These are phyloP conservation scores for Rallus crepitans DNA, from an alignment of 2,797 vertebrate genomes.

Conservation along the genomic window DNA sequence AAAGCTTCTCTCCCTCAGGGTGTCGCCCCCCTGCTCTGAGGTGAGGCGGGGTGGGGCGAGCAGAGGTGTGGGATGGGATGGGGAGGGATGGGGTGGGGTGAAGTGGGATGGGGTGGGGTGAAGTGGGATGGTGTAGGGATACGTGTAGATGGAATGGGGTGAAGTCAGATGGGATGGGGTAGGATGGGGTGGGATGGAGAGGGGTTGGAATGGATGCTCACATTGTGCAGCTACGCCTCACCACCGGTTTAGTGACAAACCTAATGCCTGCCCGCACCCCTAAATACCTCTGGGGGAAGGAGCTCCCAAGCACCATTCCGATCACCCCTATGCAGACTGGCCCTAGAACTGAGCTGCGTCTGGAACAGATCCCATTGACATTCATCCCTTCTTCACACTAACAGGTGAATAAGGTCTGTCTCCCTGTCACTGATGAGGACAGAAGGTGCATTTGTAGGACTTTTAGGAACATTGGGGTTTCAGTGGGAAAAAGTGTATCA, in stretches of 20 bases:
- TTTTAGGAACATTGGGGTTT: not conserved
- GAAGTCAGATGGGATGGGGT: too few relatives aligned
- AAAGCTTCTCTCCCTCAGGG: not conserved
- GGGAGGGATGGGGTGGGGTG: not conserved
- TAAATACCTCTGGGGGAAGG: not conserved
- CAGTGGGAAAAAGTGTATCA: not conserved
- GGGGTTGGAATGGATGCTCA: not conserved
- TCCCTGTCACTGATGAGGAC: rapidly evolving
- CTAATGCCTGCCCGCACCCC: too few relatives aligned
- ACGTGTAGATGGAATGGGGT: not conserved
- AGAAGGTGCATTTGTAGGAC: not conserved
- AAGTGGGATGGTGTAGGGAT: not conserved
- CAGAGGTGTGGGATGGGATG: too few relatives aligned
- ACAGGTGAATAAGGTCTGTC: not conserved
- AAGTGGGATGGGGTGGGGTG: not conserved
- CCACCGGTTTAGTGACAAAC: not conserved
- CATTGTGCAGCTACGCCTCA: rapidly evolving
- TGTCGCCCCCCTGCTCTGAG: not conserved
- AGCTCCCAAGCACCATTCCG: not conserved
- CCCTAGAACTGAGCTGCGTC: not conserved
- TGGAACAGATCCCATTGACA: not conserved
- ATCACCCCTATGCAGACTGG: not conserved
- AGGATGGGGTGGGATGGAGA: not conserved
- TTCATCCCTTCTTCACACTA: not conserved
- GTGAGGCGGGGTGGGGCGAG: not conserved